phyloP scores from a whole-genome alignment of 2,888 invertebrate genomes.

The Conops quadrifasciatus region DNA sequence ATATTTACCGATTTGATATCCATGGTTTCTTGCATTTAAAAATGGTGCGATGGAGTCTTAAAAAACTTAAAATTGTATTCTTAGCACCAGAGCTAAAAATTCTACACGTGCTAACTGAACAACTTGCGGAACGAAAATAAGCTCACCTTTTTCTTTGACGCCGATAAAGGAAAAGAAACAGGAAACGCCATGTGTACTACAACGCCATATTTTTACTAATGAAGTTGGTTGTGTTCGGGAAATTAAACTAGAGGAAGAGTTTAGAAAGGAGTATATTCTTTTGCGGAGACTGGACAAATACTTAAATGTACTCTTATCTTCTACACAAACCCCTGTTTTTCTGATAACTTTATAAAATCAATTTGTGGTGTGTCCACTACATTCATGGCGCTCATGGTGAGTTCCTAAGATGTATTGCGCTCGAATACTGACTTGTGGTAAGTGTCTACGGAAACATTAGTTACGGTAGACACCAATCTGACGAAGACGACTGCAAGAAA shows the following conservation, averaged over 20 bases:
- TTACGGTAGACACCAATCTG: too few relatives aligned
- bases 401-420: too few relatives aligned
- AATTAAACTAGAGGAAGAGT: conserved; percentile 39
- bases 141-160: conserved; percentile 62
- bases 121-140: conserved; percentile 54
- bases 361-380: too few relatives aligned
- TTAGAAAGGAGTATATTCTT: conserved; percentile 15
- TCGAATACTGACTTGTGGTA: too few relatives aligned
- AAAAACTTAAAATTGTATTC: conserved; percentile 22
- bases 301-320: too few relatives aligned
- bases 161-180: conserved; percentile 62
- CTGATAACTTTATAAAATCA: too few relatives aligned
- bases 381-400: too few relatives aligned
- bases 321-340: too few relatives aligned
- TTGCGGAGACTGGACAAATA: too few relatives aligned
- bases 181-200: conserved; percentile 60
- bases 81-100: conserved; percentile 34
- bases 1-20: conserved; percentile 44
- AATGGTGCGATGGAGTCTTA: not conserved
- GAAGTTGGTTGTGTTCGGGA: conserved; percentile 54
- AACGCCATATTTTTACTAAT: conserved; percentile 44
- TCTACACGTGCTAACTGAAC: conserved; percentile 53
- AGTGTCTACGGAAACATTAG: too few relatives aligned
- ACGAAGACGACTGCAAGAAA: too few relatives aligned
- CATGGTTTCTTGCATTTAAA: conserved; percentile 39